phyloP scores from a whole-genome alignment of 2,797 vertebrate species.

The Cryptoblepharus egeriae region DNA sequence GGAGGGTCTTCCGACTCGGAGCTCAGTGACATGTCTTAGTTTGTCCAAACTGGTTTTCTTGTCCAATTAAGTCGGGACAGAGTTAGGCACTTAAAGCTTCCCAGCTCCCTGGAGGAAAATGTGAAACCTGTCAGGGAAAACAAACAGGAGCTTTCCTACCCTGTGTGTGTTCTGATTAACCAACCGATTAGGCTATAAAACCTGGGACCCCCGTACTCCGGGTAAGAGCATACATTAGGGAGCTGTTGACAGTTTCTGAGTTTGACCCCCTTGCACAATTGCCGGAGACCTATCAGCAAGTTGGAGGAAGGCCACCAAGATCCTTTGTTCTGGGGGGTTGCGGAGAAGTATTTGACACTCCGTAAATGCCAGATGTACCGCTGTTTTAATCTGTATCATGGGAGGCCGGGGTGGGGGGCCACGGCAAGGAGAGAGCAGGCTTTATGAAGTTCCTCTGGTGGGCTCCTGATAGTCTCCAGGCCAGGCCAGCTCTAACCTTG shows the following conservation, averaged over 20 bases:
- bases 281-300: constrained; percentile 73
- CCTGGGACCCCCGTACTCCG: constrained; percentile 63
- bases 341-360: constrained; percentile 66
- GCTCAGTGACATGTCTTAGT: constrained; percentile 57
- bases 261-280: constrained; percentile 69
- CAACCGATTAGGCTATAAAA: constrained; percentile 73
- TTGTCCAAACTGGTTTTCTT: constrained; percentile 74
- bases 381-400: constrained; percentile 68
- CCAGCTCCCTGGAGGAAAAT: constrained; percentile 65
- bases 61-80: constrained; percentile 68
- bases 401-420: constrained; percentile 24
- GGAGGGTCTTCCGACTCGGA: constrained; percentile 61
- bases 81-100: constrained; percentile 63
- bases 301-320: constrained; percentile 49
- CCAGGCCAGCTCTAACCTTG: not conserved
- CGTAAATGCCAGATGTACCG: constrained; percentile 67
- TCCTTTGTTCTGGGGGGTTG: constrained; percentile 74
- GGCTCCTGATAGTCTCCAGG: constrained; percentile 32
- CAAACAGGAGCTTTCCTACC: constrained; percentile 74
- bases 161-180: constrained; percentile 76
- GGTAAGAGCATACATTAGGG: constrained; percentile 73
- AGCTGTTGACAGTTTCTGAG: constrained; percentile 76
- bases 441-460: constrained; percentile 38
- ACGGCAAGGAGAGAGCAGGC: not conserved
- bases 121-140: constrained; percentile 76